phyloP scores from a whole-genome alignment of 2,888 invertebrate species.

The Meganola albula region DNA sequence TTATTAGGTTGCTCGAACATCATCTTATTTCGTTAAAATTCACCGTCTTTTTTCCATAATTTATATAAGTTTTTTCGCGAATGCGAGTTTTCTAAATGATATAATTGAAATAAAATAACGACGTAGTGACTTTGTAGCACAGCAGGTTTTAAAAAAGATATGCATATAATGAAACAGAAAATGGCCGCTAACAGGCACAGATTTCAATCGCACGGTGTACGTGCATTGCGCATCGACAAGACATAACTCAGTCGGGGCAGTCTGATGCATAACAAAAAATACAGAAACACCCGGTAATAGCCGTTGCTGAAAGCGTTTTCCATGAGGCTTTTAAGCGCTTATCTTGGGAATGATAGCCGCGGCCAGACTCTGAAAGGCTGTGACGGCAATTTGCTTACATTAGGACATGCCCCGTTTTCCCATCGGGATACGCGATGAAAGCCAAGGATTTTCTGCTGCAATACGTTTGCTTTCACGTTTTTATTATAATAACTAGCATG shows the following conservation, averaged over 20 bases:
- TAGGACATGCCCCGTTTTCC: conserved; percentile 63
- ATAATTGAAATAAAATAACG: too few relatives aligned
- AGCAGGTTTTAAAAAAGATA: too few relatives aligned
- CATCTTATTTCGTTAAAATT: conserved; percentile 53
- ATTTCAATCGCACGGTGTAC: conserved; percentile 34
- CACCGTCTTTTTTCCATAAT: conserved; percentile 43
- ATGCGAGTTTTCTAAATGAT: too few relatives aligned
- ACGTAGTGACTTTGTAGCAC: too few relatives aligned
- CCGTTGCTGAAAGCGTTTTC: conserved; percentile 68
- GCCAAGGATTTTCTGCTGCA: conserved; percentile 38
- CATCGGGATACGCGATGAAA: conserved; percentile 40
- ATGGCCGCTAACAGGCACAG: conserved; percentile 27
- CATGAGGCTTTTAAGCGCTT: conserved; percentile 76
- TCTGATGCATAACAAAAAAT: conserved; percentile 55
- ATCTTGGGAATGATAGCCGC: conserved; percentile 75
- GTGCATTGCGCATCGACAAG: conserved; percentile 36
- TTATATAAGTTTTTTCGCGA: conserved; percentile 16
- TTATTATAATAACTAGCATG: conserved; percentile 24
- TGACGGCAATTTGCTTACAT: conserved; percentile 76
- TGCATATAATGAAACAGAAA: conserved; percentile 27
- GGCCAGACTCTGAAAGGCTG: conserved; percentile 72
- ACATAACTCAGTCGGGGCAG: conserved; percentile 41
- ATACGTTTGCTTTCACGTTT: conserved; percentile 30
- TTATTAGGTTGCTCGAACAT: conserved; percentile 61
- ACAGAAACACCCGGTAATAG: conserved; percentile 57